Percentiles rank a stretch among this genome's conserved stretches.
These are phyloP conservation scores for Schizopygopsis pylzovi DNA, from an alignment of 2,797 vertebrate genomes.

Conservation along the genomic window DNA sequence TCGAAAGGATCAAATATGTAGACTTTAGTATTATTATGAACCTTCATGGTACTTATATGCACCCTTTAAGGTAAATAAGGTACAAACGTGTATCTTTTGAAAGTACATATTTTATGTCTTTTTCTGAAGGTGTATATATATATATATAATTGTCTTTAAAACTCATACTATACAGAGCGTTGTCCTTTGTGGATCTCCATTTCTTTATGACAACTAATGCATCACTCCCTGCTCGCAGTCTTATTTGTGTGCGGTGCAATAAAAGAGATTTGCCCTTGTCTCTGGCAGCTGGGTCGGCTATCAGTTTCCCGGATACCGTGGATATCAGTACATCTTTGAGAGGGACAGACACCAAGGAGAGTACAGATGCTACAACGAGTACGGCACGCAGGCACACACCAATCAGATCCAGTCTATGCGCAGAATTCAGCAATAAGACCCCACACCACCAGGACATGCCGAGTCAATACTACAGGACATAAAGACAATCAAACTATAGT, in stretches of 20 bases:
- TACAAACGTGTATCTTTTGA: too few relatives aligned
- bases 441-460: conserved; percentile 65
- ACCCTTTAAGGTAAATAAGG: too few relatives aligned
- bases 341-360: conserved; percentile 92
- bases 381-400: conserved; percentile 93
- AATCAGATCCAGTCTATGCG: conserved; percentile 98
- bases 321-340: conserved; percentile 97
- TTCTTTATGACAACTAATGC: conserved; percentile 24
- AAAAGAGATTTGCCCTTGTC: conserved; percentile 42
- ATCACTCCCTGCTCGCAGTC: neutral
- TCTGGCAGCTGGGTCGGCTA: conserved; percentile 92
- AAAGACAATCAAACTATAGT: conserved; percentile 78
- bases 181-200: neutral
- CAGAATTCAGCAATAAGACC: conserved; percentile 91
- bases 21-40: too few relatives aligned
- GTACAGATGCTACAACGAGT: conserved; percentile 93
- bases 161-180: neutral
- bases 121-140: neutral
- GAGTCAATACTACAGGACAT: conserved; percentile 79
- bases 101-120: too few relatives aligned
- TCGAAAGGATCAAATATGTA: too few relatives aligned
- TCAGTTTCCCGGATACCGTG: conserved; percentile 96
- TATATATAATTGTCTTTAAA: neutral
- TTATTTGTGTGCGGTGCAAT: conserved; percentile 34
- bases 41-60: too few relatives aligned